These are phyloP conservation scores for Drosophila cracens DNA, from an alignment of 2,888 invertebrate species.

Conservation along the genomic window DNA sequence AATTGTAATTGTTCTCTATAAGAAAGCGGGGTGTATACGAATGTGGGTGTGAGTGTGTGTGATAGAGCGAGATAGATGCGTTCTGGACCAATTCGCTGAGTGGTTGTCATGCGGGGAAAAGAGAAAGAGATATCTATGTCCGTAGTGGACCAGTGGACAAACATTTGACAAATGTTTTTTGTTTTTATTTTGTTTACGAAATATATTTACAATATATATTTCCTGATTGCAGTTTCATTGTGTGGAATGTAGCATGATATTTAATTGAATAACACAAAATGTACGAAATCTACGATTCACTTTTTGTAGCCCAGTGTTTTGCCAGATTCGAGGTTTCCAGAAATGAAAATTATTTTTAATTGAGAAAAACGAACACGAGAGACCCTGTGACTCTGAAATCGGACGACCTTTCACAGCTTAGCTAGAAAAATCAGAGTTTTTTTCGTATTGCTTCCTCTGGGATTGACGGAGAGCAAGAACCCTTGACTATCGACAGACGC, in stretches of 20 bases:
- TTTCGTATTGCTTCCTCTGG: slow-evolving; percentile 20
- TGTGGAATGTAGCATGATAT: slow-evolving; percentile 82
- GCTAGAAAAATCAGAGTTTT: neutral
- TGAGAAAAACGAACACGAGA: slow-evolving; percentile 23
- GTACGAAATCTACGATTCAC: slow-evolving; percentile 61
- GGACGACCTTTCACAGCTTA: slow-evolving; percentile 35
- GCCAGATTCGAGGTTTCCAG: slow-evolving; percentile 50
- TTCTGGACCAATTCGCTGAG: slow-evolving; percentile 41
- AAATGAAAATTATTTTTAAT: slow-evolving; percentile 52
- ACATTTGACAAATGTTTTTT: slow-evolving; percentile 43
- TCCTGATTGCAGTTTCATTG: slow-evolving; percentile 71
- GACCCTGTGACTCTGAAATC: slow-evolving; percentile 17
- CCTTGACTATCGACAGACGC: slow-evolving; percentile 30
- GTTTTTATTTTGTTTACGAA: slow-evolving; percentile 17
- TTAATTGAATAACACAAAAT: slow-evolving; percentile 65
- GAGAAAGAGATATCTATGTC: slow-evolving; percentile 33
- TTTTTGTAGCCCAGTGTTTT: slow-evolving; percentile 58
- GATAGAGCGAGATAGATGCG: slow-evolving; percentile 19
- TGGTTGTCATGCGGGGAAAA: slow-evolving; percentile 51
- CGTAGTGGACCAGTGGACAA: slow-evolving; percentile 25
- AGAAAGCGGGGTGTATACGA: slow-evolving; percentile 25
- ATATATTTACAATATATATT: slow-evolving; percentile 14
- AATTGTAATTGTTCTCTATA: slow-evolving; percentile 24
- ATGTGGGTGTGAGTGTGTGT: slow-evolving; percentile 4
- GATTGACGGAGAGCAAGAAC: slow-evolving; percentile 26